phyloP scores from a whole-genome alignment of 2,797 vertebrate genomes.

The Chromis chromis region DNA sequence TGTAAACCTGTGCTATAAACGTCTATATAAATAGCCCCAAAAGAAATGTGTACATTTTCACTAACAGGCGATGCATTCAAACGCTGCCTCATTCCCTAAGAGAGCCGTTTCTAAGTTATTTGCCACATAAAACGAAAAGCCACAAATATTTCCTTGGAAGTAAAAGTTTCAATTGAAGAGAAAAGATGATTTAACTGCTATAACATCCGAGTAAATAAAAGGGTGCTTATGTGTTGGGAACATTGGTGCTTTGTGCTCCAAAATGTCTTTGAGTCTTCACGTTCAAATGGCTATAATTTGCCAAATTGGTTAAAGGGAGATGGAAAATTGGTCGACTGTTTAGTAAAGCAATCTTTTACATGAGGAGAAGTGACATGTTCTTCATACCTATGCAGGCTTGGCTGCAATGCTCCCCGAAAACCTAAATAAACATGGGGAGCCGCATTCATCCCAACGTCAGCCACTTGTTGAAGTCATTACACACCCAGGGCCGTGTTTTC shows the following conservation, averaged over 20 bases:
- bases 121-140: constrained; percentile 60
- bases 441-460: constrained; percentile 53
- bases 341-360: constrained; percentile 61
- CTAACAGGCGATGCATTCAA: constrained; percentile 39
- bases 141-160: constrained; percentile 63
- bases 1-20: constrained; percentile 24
- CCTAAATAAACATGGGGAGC: constrained; percentile 69
- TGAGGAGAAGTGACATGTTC: constrained; percentile 65
- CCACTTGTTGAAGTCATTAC: constrained; percentile 69
- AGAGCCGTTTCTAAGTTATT: constrained; percentile 43
- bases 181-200: constrained; percentile 67
- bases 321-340: constrained; percentile 72
- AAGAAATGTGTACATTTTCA: constrained; percentile 19
- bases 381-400: constrained; percentile 57
- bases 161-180: constrained; percentile 58
- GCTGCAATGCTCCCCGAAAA: constrained; percentile 48
- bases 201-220: constrained; percentile 67
- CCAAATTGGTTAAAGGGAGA: constrained; percentile 75
- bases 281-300: constrained; percentile 75
- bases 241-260: constrained; percentile 74
- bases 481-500: constrained; percentile 62
- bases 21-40: constrained; percentile 20
- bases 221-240: constrained; percentile 70
- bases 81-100: constrained; percentile 46
- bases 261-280: constrained; percentile 69